These are phyloP conservation scores for Lasioglossum figueresi DNA, from an alignment of 2,888 invertebrate genomes.

Conservation along the genomic window DNA sequence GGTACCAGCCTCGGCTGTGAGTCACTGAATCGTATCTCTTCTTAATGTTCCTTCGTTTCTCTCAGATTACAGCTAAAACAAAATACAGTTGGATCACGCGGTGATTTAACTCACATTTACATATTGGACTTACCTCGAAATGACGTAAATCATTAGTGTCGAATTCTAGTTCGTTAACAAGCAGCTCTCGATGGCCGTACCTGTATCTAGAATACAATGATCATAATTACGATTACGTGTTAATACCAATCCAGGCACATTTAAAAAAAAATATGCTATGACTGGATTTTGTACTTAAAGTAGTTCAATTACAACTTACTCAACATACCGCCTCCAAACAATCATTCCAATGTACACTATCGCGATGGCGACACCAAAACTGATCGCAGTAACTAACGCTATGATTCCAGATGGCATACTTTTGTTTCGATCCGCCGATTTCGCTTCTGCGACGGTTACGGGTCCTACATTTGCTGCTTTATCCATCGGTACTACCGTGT, in stretches of 20 bases:
- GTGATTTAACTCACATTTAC: constrained; percentile 29
- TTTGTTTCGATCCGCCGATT: constrained; percentile 31
- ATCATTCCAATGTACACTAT: constrained; percentile 82
- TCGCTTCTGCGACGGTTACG: neutral
- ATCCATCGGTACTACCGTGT: constrained; percentile 19
- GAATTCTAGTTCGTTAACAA: constrained; percentile 84
- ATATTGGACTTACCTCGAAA: constrained; percentile 82
- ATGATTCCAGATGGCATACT: constrained; percentile 74
- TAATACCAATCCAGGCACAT: no score
- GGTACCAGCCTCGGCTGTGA: constrained; percentile 39
- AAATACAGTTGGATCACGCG: constrained; percentile 14
- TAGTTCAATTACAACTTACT: constrained; percentile 79
- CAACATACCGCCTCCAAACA: constrained; percentile 83
- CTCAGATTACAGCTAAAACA: constrained; percentile 68
- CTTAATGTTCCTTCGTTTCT: constrained; percentile 12
- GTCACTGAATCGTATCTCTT: constrained; percentile 37
- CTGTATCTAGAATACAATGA: constrained; percentile 73
- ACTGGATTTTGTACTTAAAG: neutral
- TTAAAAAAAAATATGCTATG: neutral
- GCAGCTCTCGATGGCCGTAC: constrained; percentile 83
- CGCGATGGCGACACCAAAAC: constrained; percentile 80
- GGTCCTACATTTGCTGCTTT: neutral
- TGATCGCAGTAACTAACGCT: constrained; percentile 75
- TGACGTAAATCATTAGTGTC: constrained; percentile 83
- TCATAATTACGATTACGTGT: no score